A percentile compares a stretch with the other conserved stretches of the same genome.
phyloP scores from a whole-genome alignment of 2,113 vertebrate species.

The Spea bombifrons region DNA sequence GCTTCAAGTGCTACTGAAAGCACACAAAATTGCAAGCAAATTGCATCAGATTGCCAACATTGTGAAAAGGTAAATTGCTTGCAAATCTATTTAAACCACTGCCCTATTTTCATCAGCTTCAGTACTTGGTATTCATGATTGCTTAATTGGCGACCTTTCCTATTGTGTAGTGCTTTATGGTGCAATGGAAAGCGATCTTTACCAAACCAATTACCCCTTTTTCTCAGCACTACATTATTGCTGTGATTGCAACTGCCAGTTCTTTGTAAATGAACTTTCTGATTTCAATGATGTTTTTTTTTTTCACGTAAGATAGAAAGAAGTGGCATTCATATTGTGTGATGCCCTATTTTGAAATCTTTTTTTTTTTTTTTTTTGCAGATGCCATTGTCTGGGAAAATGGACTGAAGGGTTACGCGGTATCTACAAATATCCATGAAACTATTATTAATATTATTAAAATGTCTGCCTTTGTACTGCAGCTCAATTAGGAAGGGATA shows the following conservation, averaged over 20 bases:
- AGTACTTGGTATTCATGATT: conserved; percentile 99
- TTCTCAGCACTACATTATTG: conserved; percentile 98
- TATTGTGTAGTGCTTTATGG: conserved; percentile 99
- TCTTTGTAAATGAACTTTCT: conserved; percentile 99
- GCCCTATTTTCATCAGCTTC: conserved; percentile 99
- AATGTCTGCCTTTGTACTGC: conserved; percentile 78
- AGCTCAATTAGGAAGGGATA: conserved; percentile 87
- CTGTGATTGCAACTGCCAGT: conserved; percentile 98
- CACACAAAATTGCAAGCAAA: conserved; percentile 99
- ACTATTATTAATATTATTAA: conserved; percentile 90
- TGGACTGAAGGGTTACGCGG: conserved; percentile 85
- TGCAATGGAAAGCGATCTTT: conserved; percentile 99
- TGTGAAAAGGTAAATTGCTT: conserved; percentile 99
- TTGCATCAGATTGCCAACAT: conserved; percentile 99
- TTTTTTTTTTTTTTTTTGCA: conserved; percentile 71
- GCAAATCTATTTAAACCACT: conserved; percentile 99
- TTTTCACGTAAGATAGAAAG: conserved; percentile 90
- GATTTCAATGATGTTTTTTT: conserved; percentile 92
- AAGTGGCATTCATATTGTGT: conserved; percentile 96
- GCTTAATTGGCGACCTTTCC: conserved; percentile 99
- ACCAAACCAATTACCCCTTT: conserved; percentile 99
- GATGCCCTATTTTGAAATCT: conserved; percentile 89
- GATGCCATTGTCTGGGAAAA: conserved; percentile 82
- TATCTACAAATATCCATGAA: conserved; percentile 86
- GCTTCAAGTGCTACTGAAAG: conserved; percentile 99